These are phyloP conservation scores for Morus bassanus DNA, from an alignment of 2,797 vertebrate species.

Conservation along the genomic window DNA sequence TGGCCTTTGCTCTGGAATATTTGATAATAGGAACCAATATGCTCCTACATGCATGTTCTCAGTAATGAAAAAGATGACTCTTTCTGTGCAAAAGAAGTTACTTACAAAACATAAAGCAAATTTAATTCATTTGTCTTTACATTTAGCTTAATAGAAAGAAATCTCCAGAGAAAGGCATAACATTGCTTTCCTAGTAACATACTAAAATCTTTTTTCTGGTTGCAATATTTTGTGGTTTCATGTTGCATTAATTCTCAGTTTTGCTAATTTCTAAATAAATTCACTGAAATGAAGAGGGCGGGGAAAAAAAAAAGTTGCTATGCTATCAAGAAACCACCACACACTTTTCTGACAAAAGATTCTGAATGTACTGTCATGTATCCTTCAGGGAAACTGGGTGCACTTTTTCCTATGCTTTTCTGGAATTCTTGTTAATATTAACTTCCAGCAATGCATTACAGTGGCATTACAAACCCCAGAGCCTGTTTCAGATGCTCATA, in stretches of 20 bases:
- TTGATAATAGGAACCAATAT: neutral
- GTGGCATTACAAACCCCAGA: slow-evolving; percentile 6
- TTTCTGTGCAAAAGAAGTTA: neutral
- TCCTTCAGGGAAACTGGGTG: neutral
- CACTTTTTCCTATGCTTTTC: neutral
- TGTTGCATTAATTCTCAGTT: neutral
- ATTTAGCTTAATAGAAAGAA: neutral
- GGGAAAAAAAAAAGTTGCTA: neutral
- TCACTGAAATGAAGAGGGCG: neutral
- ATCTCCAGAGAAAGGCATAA: neutral
- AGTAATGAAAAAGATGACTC: neutral
- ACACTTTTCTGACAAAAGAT: neutral
- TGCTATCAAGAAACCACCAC: neutral
- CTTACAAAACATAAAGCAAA: neutral
- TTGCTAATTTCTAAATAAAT: neutral
- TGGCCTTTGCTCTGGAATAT: neutral
- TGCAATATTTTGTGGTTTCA: neutral
- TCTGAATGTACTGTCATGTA: neutral
- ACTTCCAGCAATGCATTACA: slow-evolving; percentile 11
- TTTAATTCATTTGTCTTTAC: neutral
- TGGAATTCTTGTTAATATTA: neutral
- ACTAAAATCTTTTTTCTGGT: neutral
- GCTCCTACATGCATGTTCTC: neutral
- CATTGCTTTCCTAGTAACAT: neutral
- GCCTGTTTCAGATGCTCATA: slow-evolving; percentile 36